Percentiles rank a stretch among this genome's conserved stretches.
Conservation (phyloP, 2,113 vertebrate species). For the Datnioides undecimradiatus region DNA sequence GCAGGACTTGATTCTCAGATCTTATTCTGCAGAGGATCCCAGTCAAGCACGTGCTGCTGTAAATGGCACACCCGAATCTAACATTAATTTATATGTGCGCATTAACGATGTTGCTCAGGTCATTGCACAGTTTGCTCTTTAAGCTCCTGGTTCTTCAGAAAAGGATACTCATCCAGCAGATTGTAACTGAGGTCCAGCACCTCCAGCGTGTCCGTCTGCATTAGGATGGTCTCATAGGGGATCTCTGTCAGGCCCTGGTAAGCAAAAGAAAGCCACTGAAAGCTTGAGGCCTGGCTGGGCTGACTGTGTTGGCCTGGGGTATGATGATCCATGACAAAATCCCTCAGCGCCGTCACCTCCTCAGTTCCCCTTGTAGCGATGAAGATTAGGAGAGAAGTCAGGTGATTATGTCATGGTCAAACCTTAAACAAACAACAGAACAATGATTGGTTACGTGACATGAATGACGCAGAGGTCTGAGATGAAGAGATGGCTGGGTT, state of each 20-base stretch:
- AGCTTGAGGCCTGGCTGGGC: constrained; percentile 19
- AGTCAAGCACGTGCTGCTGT: neutral
- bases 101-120: too few relatives aligned
- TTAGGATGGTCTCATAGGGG: constrained; percentile 80
- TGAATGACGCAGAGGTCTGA: neutral
- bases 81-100: too few relatives aligned
- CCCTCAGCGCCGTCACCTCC: neutral
- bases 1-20: too few relatives aligned
- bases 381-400: constrained; percentile 38
- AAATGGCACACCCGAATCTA: neutral
- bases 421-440: constrained; percentile 16
- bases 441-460: neutral
- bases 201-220: constrained; percentile 75
- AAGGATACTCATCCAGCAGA: constrained; percentile 86
- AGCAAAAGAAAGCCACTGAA: constrained; percentile 82
- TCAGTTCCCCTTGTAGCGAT: neutral
- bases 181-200: constrained; percentile 86
- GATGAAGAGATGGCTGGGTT: too few relatives aligned
- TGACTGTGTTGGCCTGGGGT: constrained; percentile 26
- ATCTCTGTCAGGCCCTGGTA: constrained; percentile 82
- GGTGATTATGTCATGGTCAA: constrained; percentile 32
- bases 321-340: constrained; percentile 63
- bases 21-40: too few relatives aligned
- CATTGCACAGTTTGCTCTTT: neutral
- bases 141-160: neutral